Evolutionary conservation across 2,888 invertebrate genomes (phyloP), one percentile per base, ranked within the genome.

Genomic region (Drosophila gaucha): DNA sequence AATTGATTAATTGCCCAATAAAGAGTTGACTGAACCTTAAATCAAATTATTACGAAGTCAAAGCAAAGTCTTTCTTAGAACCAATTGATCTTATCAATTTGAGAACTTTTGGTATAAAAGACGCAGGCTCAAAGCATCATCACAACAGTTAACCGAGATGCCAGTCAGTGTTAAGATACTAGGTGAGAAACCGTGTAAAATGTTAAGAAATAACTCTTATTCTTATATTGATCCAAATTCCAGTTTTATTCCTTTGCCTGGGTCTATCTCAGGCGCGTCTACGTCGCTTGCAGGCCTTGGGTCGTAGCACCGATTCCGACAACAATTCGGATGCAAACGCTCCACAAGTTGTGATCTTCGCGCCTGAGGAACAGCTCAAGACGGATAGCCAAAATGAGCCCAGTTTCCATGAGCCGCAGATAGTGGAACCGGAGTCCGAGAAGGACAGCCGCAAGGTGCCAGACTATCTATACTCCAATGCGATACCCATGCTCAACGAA

Each of bases 381-480:
- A 62, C 63, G 39, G 66, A 70, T 2, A 28, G 22, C 1, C 74
- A 80, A 2, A 52, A 12, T 0, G 74, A 69, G 3, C 46, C 66
- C 10, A 72, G 52, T 6, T 67, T 73, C 6, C 72, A 82, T 26
- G 85, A 85, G 24, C 80, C 80, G 0, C 75, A 85, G 41, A 85
- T 78, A 14, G 51, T 55, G 1, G 77, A 78, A 16, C 26, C 52
- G 3, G 80, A 88, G 0, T 1, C 66, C 2, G 76, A 75, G n/a
- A 83, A 86, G 35, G 90, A 88, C 20, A 44, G 72, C 2, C 88
- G 88, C 31, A 90, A 89, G 28, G 60, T 90, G 9, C 90, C 90
- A n/a, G 89, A 90, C 6, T 90, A 90, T 65, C 67, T 90, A 5
- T 89, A 89, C 51, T 68, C 89, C 6, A 90, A 82, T 60, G 24